phyloP scores from a whole-genome alignment of 2,113 vertebrate genomes.

The Isurus oxyrinchus region DNA sequence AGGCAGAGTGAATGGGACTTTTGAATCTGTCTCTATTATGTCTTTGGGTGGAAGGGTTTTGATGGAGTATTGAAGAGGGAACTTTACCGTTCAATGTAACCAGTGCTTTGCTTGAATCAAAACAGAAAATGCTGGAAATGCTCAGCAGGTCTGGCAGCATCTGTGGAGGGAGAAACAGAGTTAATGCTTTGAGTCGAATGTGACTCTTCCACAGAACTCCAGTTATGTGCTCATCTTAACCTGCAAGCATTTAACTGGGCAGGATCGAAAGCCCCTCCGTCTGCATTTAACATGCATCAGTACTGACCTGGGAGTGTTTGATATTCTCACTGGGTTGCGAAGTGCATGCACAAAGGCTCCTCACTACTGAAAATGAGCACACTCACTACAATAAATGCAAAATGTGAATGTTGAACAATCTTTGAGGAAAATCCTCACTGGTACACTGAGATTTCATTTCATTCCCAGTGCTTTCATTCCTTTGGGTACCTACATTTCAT shows the following conservation, averaged over 20 bases:
- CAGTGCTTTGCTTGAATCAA: background rate
- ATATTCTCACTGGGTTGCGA: background rate
- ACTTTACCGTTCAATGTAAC: background rate
- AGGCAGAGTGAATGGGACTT: background rate
- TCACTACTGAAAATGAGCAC: background rate
- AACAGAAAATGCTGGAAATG: background rate
- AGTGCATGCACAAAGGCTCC: background rate
- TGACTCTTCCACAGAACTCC: background rate
- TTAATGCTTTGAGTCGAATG: background rate
- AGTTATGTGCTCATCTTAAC: background rate
- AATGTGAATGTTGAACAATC: background rate
- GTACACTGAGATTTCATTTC: background rate
- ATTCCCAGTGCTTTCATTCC: background rate
- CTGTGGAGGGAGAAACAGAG: background rate
- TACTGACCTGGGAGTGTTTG: background rate
- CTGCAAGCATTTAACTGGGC: background rate
- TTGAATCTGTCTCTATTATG: too few species aligned
- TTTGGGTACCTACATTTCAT: background rate
- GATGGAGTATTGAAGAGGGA: background rate
- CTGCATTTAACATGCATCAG: background rate
- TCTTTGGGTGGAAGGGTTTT: background rate
- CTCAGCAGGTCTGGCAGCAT: background rate
- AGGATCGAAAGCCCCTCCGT: background rate
- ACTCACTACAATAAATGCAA: background rate
- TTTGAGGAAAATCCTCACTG: background rate